Evolutionary conservation across 2,888 invertebrate species (phyloP), one percentile per base, ranked within the genome.

Genomic region (Parasteatoda lunata): DNA sequence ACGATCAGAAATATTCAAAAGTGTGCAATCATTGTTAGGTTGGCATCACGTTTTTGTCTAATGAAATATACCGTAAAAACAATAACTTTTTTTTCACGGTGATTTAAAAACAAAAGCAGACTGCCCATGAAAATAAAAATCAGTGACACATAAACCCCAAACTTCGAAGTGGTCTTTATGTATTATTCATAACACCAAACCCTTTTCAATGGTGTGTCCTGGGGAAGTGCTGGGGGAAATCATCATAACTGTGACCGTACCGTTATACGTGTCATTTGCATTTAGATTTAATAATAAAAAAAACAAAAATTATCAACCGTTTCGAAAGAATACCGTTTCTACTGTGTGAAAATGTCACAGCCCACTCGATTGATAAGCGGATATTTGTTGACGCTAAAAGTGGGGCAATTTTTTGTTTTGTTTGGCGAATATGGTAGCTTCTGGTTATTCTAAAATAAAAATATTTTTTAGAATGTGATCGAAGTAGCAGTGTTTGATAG

Each of bases 291-390:
- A 54, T 47, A 59, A 15, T 52, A 65, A 59, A 65, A 59, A 65
- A 49, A 7, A 66, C n/a, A 68, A 45, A 68, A 15, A 15, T 5
- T 15, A 3, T 30, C 66, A 15, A 13, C 73, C 48, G 73, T 80
- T 80, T 71, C 71, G 73, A 80, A 80, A 73, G 72, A 73, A 66
- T 72, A 69, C 72, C 80, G 80, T 73, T 59, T 51, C 72, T 65
- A 73, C 49, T 80, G 80, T 51, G 71, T 73, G n/a, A 66, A 66
- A 15, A n/a, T 4, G 48, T 65, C 64, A 64, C 70, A 70, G 70
- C 54, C 78, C 30, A 52, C 3, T 4, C 64, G 79, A 79, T 71
- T 30, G 70, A 64, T 51, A 59, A 72, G 73, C 73, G 80, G 80
- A 80, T 54, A 65, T 64, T 30, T 9, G 49, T 8, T 11, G 52